Evolutionary conservation across 2,888 invertebrate species (phyloP), one percentile per base, ranked within the genome.

Genomic region (Drosophila setosimentum): DNA sequence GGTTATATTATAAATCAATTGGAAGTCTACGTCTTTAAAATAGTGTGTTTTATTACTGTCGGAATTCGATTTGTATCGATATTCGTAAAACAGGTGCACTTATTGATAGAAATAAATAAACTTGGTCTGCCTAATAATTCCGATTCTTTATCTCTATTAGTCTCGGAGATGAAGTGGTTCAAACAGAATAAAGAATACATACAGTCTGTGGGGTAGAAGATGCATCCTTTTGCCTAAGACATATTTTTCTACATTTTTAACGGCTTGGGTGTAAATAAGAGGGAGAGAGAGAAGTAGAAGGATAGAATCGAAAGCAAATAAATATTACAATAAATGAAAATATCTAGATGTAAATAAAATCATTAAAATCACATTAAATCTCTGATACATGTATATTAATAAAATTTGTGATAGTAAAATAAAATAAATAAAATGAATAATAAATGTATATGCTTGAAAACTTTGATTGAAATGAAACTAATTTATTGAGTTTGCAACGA

Each of bases 401-500:
- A 1, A 2, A 45, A 45, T 16, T 45, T 21, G 21, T 8, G 7
- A 21, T 16, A 21, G 21, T 45, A 3, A 24, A 16, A 45, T 45
- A 8, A 13, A 45, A 45, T 21, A 13, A 6, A 4, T 33, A 2
- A 33, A 16, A 33, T 16, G 16, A 33, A 21, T 21, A 3, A 2
- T 16, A 16, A 45, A 13, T 16, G 2, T n/a, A n/a, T 10, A 40
- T 10, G 40, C n/a, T 40, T n/a, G 5, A n/a, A 10, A n/a, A n/a
- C 40, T 40, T n/a, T 5, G n/a, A 11, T 40, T 40, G 21, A 57
- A 61, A 37, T 57, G 2, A 40, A 59, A 61, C 2, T 24, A 24
- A 45, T 62, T 61, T 63, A 63, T 63, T 33, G 33, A 61, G 42
- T 42, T 18, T 29, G 33, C 42, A 21, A 21, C 45, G 21, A 4